Base-by-base conservation (phyloP, 2,797 vertebrate species). In the Fistularia commersonii region DNA sequence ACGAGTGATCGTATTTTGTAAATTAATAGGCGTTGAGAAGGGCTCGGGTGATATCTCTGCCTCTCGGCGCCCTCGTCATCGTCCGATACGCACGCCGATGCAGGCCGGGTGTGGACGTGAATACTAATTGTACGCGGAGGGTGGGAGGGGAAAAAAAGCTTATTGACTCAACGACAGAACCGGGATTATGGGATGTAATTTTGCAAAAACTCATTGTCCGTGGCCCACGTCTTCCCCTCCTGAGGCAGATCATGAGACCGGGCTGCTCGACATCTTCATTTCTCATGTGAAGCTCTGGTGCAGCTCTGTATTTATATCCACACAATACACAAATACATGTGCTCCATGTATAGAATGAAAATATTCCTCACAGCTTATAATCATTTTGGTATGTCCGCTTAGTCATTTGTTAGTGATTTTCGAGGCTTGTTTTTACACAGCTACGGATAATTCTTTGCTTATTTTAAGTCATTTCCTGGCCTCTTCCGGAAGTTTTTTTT, bases 11-110 rank as follows among this genome's bases (percentile, higher is more conserved):
- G 14, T 69, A 55, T 85, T 23, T 23, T 2, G 23, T 23, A 23
- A 67, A 86, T 87, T 77, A 81, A 81, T 66, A 77, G 64, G 35
- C 61, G 61, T 60, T 5, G 49, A 69, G 61, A 72, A 69, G 11
- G 11, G 52, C 53, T 57, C 46, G 48, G 71, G 74, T 72, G 51
- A 56, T 68, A 76, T 75, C 46, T 6, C 51, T 32, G 11, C 33
- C 61, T 61, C 62, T 74, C 56, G 65, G 23, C 23, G 67, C 72
- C 72, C 74, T 51, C 77, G 60, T 58, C 76, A 52, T 61, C 61
- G 65, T 64, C 72, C 54, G 69, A 76, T 64, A 61, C 48, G 60
- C 44, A 8, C 65, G 42, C 65, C 51, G 46, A 59, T 32, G 32
- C 50, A 36, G 47, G 54, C 48, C 31, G 58, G 71, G 70, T n/a